These are phyloP conservation scores for Tylochromis polylepis DNA, from an alignment of 2,113 vertebrate species.

Conservation along the genomic window DNA sequence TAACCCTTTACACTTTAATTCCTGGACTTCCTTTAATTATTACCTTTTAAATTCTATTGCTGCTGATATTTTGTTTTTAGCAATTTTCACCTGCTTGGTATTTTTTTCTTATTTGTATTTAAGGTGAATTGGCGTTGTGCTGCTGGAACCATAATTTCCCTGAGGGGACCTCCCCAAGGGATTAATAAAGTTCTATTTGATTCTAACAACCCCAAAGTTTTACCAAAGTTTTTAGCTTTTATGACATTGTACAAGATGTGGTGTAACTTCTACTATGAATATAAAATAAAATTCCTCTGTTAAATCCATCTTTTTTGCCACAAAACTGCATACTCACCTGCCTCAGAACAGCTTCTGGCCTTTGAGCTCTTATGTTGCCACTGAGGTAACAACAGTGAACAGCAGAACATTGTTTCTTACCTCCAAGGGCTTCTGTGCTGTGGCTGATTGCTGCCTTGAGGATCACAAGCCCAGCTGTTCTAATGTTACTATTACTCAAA, in stretches of 20 bases:
- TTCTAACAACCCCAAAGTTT: not conserved
- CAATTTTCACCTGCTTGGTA: too few relatives aligned
- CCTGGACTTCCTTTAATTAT: too few relatives aligned
- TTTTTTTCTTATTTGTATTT: not conserved
- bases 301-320: not conserved
- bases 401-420: not conserved
- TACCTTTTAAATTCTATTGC: too few relatives aligned
- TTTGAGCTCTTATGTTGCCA: not conserved
- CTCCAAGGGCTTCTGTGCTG: not conserved
- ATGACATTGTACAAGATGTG: not conserved
- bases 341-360: not conserved
- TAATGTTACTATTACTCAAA: conserved; percentile 41
- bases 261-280: not conserved
- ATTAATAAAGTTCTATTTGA: not conserved
- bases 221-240: not conserved
- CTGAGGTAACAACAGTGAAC: not conserved
- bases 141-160: not conserved
- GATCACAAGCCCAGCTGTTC: not conserved
- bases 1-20: not conserved
- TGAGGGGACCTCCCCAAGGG: not conserved
- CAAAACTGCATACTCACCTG: not conserved
- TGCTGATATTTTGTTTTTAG: too few relatives aligned
- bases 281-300: not conserved
- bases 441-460: not conserved
- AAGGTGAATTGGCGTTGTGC: not conserved